Evolutionary conservation across 2,888 invertebrate species (phyloP).

Genomic region (Drosophila macrothrix): DNA sequence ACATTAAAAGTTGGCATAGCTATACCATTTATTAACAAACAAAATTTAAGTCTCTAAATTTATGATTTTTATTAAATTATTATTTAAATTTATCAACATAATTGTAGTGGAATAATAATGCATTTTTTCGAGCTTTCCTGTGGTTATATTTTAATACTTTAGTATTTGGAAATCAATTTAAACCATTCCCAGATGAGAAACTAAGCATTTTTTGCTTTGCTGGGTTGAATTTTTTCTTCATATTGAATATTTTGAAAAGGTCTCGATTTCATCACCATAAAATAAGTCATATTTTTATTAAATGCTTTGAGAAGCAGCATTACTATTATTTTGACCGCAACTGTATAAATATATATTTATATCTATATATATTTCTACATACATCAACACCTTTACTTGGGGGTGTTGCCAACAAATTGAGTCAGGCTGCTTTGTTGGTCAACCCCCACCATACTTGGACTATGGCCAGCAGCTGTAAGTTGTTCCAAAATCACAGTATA

Average conservation of each 20-base stretch:
- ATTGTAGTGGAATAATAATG: neutral
- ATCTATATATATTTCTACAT: slow-evolving; percentile 1
- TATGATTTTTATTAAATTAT: too few species aligned
- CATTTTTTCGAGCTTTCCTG: neutral
- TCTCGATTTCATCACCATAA: neutral
- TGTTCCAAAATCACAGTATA: slow-evolving; percentile 76
- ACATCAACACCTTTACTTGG: slow-evolving; percentile 50
- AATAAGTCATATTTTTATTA: neutral
- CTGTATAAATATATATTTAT: neutral
- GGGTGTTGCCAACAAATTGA: slow-evolving; percentile 33
- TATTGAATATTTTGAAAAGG: neutral
- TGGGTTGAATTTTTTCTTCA: neutral
- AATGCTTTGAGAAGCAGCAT: neutral
- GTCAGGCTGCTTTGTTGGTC: slow-evolving; percentile 34
- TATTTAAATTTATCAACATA: neutral
- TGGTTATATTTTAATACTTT: neutral
- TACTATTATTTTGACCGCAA: neutral
- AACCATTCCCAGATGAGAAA: neutral
- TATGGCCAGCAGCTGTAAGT: slow-evolving; percentile 66
- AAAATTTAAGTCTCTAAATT: neutral
- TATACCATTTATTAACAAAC: neutral
- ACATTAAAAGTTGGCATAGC: neutral
- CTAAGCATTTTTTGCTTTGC: neutral
- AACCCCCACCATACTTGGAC: slow-evolving; percentile 40
- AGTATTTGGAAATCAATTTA: neutral